These are phyloP conservation scores for Coecobrya sp. DNA, from an alignment of 2,888 invertebrate species.

Conservation along the genomic window DNA sequence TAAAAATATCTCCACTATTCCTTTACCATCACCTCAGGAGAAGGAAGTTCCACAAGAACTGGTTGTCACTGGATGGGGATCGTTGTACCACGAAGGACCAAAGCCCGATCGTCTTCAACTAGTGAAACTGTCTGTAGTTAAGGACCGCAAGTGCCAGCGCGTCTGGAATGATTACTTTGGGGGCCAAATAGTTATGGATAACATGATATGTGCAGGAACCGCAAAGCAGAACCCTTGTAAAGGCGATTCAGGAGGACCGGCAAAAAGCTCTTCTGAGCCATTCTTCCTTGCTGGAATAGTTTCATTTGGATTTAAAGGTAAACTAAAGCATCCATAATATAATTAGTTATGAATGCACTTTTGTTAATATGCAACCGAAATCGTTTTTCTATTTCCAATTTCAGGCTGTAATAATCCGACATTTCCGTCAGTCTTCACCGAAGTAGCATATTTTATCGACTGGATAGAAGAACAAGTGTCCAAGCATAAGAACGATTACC, in stretches of 20 bases:
- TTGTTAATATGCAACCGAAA: too few species aligned
- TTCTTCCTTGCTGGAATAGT: not conserved
- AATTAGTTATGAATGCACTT: not conserved
- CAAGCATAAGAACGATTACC: too few species aligned
- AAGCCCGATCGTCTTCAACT: not conserved
- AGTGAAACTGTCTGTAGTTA: not conserved
- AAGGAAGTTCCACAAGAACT: not conserved
- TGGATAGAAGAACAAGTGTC: not conserved
- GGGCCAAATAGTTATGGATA: not conserved
- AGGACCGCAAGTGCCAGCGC: not conserved
- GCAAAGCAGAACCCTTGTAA: not conserved
- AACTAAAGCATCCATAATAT: not conserved
- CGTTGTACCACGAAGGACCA: not conserved
- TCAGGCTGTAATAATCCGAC: not conserved
- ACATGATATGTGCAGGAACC: not conserved
- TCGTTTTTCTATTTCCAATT: too few species aligned
- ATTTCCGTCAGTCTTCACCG: not conserved
- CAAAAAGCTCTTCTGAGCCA: not conserved
- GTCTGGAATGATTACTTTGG: not conserved
- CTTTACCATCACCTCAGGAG: not conserved
- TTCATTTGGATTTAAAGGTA: not conserved
- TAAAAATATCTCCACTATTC: not conserved
- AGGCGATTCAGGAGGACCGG: not conserved
- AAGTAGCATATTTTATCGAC: not conserved
- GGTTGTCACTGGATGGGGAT: not conserved